Evolutionary conservation across 2,888 invertebrate species (phyloP).

Genomic region (Caenorhabditis afra): DNA sequence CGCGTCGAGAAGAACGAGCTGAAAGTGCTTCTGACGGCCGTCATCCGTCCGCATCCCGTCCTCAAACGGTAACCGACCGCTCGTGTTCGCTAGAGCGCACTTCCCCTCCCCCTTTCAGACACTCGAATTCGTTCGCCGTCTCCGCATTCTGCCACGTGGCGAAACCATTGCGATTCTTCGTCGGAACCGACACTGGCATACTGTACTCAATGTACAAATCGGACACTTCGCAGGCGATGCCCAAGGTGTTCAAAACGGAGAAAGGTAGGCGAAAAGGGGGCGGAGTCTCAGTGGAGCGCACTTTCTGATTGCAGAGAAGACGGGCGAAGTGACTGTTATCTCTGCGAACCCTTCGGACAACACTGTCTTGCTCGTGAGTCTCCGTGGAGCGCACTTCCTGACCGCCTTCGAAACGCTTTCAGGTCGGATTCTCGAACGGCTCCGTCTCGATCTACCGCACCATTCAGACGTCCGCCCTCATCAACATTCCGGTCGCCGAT

Average conservation of each 20-base stretch:
- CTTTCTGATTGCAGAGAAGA: constrained; percentile 27
- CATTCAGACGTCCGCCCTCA: constrained; percentile 41
- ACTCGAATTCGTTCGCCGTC: constrained; percentile 40
- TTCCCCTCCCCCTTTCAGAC: constrained; percentile 15
- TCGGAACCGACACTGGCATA: constrained; percentile 58
- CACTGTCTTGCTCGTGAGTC: constrained; percentile 32
- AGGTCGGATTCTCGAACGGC: constrained; percentile 54
- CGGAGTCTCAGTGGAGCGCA: not conserved
- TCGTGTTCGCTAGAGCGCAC: not conserved
- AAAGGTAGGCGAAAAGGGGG: constrained; percentile 20
- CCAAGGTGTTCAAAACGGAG: constrained; percentile 56
- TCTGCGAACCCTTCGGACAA: constrained; percentile 28
- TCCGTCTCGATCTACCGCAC: constrained; percentile 42
- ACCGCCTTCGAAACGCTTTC: not conserved
- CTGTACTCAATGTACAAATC: constrained; percentile 50
- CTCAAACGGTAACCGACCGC: constrained; percentile 28
- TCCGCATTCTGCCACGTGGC: constrained; percentile 39
- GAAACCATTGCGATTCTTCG: constrained; percentile 44
- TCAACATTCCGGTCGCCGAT: constrained; percentile 38
- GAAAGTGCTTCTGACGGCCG: constrained; percentile 39
- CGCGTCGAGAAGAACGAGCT: constrained; percentile 54
- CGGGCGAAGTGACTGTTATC: constrained; percentile 55
- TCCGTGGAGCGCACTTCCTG: not conserved
- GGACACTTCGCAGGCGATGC: constrained; percentile 51
- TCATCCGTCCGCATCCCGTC: constrained; percentile 50